These are phyloP conservation scores for Atethmia centrago DNA, from an alignment of 2,888 invertebrate species.

Conservation along the genomic window DNA sequence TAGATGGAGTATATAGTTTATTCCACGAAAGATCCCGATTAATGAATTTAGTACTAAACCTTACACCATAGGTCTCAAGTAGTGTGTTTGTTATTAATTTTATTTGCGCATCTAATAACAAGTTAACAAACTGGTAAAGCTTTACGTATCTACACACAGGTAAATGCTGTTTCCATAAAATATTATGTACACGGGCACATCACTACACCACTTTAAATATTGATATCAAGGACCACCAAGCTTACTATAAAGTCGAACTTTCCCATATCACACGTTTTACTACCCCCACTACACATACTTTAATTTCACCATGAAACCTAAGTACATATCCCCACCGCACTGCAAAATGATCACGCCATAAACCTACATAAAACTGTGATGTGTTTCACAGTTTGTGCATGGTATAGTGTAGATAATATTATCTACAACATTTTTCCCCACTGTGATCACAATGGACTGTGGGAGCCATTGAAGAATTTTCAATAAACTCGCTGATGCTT, in stretches of 20 bases:
- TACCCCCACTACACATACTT: not conserved
- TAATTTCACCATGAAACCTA: conserved; percentile 18
- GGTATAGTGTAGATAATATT: conserved; percentile 3
- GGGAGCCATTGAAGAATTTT: conserved; percentile 45
- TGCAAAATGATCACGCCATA: conserved; percentile 26
- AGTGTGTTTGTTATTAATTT: not conserved
- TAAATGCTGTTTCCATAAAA: not conserved
- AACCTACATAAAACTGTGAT: not conserved
- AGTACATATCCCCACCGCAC: conserved; percentile 7
- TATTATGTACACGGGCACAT: not conserved
- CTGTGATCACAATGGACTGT: conserved; percentile 25
- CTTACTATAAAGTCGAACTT: not conserved
- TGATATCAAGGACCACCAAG: not conserved
- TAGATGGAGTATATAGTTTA: not conserved
- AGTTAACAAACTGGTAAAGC: not conserved
- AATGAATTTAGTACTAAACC: not conserved
- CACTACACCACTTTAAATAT: not conserved
- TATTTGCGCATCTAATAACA: not conserved
- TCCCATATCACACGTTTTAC: conserved; percentile 8
- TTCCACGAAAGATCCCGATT: not conserved
- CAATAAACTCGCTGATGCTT: conserved; percentile 31
- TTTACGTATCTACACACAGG: not conserved
- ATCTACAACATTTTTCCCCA: conserved; percentile 11
- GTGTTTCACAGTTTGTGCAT: not conserved
- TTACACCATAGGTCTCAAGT: not conserved